A percentile compares a stretch with the other conserved stretches of the same genome.
phyloP scores from a whole-genome alignment of 2,797 vertebrate species.

The Enteromius treurensis region DNA sequence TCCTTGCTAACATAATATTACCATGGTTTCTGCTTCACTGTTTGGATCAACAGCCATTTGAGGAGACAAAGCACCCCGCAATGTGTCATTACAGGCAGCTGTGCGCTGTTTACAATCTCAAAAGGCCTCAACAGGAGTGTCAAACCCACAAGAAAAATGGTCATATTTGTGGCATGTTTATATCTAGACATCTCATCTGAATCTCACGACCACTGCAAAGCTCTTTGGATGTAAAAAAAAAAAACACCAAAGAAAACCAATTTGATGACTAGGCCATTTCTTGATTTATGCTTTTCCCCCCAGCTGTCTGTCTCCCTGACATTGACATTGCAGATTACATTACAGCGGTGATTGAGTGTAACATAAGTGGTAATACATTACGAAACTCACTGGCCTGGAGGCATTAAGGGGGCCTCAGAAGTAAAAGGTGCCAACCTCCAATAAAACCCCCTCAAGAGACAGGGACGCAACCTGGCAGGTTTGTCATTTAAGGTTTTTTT shows the following conservation, averaged over 20 bases:
- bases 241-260: neutral
- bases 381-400: neutral
- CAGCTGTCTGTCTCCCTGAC: conserved; percentile 20
- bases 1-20: conserved; percentile 27
- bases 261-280: conserved; percentile 21
- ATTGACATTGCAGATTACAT: conserved; percentile 5
- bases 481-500: neutral
- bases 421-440: conserved; percentile 3
- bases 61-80: conserved; percentile 20
- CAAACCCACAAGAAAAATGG: conserved; percentile 15
- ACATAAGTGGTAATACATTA: conserved; percentile 23
- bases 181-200: conserved; percentile 8
- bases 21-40: conserved; percentile 51
- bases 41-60: conserved; percentile 51
- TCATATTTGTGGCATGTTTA: conserved; percentile 49
- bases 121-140: conserved; percentile 37
- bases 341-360: neutral
- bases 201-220: neutral
- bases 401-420: neutral
- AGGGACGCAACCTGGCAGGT: conserved; percentile 3
- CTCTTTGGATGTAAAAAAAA: neutral
- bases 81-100: conserved; percentile 55
- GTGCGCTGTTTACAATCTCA: conserved; percentile 57
- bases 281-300: conserved; percentile 5
- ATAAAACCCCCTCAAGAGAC: neutral